Percentiles rank a stretch among this genome's conserved stretches.
Conservation (phyloP, 1,140 invertebrate genomes). For the Contarinia nasturtii region DNA sequence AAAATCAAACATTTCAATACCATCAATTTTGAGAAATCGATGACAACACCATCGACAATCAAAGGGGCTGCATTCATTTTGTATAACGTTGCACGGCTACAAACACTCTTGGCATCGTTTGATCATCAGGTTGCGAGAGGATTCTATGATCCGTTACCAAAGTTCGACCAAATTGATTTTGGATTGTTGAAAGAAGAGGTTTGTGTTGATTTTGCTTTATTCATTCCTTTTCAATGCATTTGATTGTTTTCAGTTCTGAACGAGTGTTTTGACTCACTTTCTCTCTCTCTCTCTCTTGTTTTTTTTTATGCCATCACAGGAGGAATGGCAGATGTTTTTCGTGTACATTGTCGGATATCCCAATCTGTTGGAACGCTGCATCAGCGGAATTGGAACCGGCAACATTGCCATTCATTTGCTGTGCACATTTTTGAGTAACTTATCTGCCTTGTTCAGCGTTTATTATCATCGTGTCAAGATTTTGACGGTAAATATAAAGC, state of each 20-base stretch:
- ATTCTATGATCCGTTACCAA: constrained; percentile 32
- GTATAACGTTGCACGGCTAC: constrained; percentile 48
- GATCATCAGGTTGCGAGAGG: constrained; percentile 26
- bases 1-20: constrained; percentile 29
- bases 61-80: constrained; percentile 45
- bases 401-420: constrained; percentile 35
- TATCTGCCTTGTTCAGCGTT: constrained; percentile 43
- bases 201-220: not conserved
- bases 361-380: constrained; percentile 29
- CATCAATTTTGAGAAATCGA: not conserved
- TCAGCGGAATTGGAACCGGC: constrained; percentile 26
- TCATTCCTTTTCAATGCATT: no score
- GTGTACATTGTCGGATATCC: constrained; percentile 41
- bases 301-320: constrained; percentile 24
- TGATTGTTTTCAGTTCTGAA: no score
- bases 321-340: constrained; percentile 51
- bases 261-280: no score
- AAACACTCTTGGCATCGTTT: constrained; percentile 38
- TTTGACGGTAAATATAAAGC: constrained; percentile 37
- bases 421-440: constrained; percentile 35
- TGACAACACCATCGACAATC: constrained; percentile 7
- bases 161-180: constrained; percentile 35
- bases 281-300: not conserved
- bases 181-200: constrained; percentile 38
- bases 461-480: constrained; percentile 49